These are phyloP conservation scores for Phalacrocorax brasilianus DNA, from an alignment of 2,113 vertebrate genomes.

Conservation along the genomic window DNA sequence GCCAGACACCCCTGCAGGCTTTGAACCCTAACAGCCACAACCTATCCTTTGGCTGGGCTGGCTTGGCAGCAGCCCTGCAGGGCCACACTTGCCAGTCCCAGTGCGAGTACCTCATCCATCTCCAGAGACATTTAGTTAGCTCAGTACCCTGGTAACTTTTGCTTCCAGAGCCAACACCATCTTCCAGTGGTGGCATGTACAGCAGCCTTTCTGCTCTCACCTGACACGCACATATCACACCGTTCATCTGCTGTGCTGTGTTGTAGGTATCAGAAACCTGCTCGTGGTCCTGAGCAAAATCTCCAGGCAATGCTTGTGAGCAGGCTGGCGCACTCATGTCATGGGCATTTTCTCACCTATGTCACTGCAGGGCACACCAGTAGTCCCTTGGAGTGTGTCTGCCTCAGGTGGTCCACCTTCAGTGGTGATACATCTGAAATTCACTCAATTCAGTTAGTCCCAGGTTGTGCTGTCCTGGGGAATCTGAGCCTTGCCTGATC, in stretches of 20 bases:
- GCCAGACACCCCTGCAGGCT: not conserved
- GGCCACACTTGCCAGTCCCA: not conserved
- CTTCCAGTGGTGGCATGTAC: not conserved
- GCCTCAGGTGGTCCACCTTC: not conserved
- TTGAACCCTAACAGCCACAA: not conserved
- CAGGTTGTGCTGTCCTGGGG: rapidly evolving
- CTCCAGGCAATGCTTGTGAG: not conserved
- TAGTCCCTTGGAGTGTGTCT: not conserved
- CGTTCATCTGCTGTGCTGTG: not conserved
- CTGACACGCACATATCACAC: rapidly evolving
- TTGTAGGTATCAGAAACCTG: not conserved
- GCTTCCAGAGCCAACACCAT: not conserved
- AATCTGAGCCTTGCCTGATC: not conserved
- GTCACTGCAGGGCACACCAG: rapidly evolving
- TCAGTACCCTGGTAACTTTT: not conserved
- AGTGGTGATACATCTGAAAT: not conserved
- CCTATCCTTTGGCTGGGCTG: not conserved
- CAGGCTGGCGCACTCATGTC: not conserved
- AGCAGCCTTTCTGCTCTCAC: not conserved
- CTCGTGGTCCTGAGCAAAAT: not conserved
- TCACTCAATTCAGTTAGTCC: too few species aligned
- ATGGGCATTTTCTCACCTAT: rapidly evolving
- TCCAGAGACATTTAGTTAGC: not conserved
- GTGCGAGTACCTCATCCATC: too few species aligned
- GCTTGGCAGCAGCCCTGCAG: not conserved